These are phyloP conservation scores for Ruditapes philippinarum DNA, from an alignment of 1,140 invertebrate species.

Conservation along the genomic window DNA sequence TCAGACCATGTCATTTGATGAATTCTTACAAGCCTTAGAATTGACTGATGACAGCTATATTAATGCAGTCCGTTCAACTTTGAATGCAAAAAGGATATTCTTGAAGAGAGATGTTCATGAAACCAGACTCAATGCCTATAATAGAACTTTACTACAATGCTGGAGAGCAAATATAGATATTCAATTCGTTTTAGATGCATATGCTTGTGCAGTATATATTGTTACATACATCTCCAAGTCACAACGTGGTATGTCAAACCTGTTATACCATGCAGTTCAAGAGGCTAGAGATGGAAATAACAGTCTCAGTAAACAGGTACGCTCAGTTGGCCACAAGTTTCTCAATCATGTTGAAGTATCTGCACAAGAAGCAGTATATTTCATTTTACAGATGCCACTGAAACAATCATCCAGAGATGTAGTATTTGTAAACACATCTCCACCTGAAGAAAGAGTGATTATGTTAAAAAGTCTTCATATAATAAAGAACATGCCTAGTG, in stretches of 20 bases:
- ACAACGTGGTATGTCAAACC: slow-evolving; percentile 68
- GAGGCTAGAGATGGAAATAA: slow-evolving; percentile 59
- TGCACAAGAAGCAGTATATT: slow-evolving; percentile 67
- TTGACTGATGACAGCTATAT: slow-evolving; percentile 64
- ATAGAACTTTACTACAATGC: not conserved
- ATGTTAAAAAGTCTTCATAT: slow-evolving; percentile 56
- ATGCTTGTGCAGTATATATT: slow-evolving; percentile 72
- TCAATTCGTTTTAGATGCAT: slow-evolving; percentile 73
- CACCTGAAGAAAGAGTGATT: slow-evolving; percentile 57
- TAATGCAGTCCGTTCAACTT: slow-evolving; percentile 47
- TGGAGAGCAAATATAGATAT: slow-evolving; percentile 73
- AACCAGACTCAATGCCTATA: slow-evolving; percentile 59
- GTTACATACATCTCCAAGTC: slow-evolving; percentile 66
- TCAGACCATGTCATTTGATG: not conserved
- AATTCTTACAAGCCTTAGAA: slow-evolving; percentile 44
- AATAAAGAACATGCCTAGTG: slow-evolving; percentile 27
- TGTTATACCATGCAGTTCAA: slow-evolving; percentile 50
- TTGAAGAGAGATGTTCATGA: slow-evolving; percentile 55
- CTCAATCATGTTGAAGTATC: slow-evolving; percentile 64
- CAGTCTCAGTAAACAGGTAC: slow-evolving; percentile 62
- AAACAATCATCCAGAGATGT: slow-evolving; percentile 34
- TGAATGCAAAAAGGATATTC: slow-evolving; percentile 57
- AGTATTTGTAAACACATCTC: slow-evolving; percentile 62
- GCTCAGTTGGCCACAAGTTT: slow-evolving; percentile 68
- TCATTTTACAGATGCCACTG: slow-evolving; percentile 60